Percentiles rank a stretch among this genome's conserved stretches.
Evolutionary conservation across 2,888 invertebrate species (phyloP).

Genomic region (Drosophila ustulata): DNA sequence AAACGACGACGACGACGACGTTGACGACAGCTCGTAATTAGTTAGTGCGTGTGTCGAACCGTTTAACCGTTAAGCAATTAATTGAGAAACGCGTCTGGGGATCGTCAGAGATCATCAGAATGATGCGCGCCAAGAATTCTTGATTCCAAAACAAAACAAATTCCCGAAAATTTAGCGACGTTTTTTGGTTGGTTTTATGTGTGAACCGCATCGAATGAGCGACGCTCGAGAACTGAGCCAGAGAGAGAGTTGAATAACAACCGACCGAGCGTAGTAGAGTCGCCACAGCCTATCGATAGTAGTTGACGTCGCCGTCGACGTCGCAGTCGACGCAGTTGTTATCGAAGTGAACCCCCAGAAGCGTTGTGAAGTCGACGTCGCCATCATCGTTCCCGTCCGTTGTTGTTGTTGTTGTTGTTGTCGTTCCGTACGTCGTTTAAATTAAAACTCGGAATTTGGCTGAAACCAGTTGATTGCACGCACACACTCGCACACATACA

Average conservation of each 20-base stretch:
- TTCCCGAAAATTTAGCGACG: conserved; percentile 5
- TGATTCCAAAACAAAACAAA: not conserved
- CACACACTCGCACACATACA: conserved; percentile 43
- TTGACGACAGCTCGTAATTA: conserved; percentile 27
- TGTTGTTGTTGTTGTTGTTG: conserved; percentile 42
- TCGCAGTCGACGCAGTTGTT: conserved; percentile 40
- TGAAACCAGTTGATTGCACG: conserved; percentile 75
- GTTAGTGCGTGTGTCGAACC: conserved; percentile 35
- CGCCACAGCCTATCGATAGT: conserved; percentile 64
- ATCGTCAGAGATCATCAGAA: conserved; percentile 15
- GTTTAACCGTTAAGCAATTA: conserved; percentile 39
- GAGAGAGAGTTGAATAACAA: conserved; percentile 36
- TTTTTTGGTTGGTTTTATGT: conserved; percentile 10
- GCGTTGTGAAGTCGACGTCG: conserved; percentile 36
- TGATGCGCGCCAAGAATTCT: conserved; percentile 29
- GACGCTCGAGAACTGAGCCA: conserved; percentile 63
- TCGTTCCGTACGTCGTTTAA: conserved; percentile 59
- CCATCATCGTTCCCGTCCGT: conserved; percentile 23
- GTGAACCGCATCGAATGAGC: conserved; percentile 63
- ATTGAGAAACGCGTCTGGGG: conserved; percentile 45
- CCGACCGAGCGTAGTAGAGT: conserved; percentile 40
- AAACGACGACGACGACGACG: conserved; percentile 20
- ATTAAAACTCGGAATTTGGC: conserved; percentile 78
- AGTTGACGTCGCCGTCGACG: conserved; percentile 43
- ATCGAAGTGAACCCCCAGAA: conserved; percentile 63